A percentile compares a stretch with the other conserved stretches of the same genome.
These are phyloP conservation scores for Pelagia noctiluca DNA, from an alignment of 30 jellyfish, hydroid and myxozoan genomes.

Conservation along the genomic window DNA sequence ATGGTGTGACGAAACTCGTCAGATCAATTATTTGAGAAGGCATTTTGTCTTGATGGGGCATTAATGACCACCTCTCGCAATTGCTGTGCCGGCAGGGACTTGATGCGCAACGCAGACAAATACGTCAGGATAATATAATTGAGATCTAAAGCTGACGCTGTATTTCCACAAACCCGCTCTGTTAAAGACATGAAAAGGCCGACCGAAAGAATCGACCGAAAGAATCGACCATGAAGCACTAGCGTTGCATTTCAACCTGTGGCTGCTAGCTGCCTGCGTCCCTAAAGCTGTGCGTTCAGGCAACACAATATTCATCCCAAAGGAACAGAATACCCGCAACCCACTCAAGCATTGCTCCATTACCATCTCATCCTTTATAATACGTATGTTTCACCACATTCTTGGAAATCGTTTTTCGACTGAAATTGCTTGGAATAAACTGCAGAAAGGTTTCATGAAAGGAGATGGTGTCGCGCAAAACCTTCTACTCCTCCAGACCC, in stretches of 20 bases:
- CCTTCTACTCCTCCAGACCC: not conserved
- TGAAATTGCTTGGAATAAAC: not conserved
- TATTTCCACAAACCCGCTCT: no score
- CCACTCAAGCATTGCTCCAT: slow-evolving; percentile 16
- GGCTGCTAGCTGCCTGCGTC: slow-evolving; percentile 1
- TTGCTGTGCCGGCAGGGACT: no score
- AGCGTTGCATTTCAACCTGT: slow-evolving; percentile 6
- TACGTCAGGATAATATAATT: no score
- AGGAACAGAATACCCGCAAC: not conserved
- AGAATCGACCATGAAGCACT: not conserved
- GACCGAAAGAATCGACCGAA: no score
- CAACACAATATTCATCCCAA: no score
- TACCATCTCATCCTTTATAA: slow-evolving; percentile 6
- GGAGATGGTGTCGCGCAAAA: slow-evolving; percentile 5
- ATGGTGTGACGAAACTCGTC: no score
- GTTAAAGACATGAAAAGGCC: no score
- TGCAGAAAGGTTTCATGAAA: slow-evolving; percentile 7
- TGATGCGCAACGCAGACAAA: no score
- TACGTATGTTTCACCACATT: not conserved
- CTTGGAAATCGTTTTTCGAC: not conserved
- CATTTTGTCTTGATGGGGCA: no score
- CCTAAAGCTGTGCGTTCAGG: not conserved
- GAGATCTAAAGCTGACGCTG: no score
- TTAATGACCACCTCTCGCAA: no score
- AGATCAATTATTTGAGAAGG: no score